Percentiles rank a stretch among this genome's conserved stretches.
Evolutionary conservation across 2,888 invertebrate species (phyloP).

Genomic region (Synanthedon tipuliformis): DNA sequence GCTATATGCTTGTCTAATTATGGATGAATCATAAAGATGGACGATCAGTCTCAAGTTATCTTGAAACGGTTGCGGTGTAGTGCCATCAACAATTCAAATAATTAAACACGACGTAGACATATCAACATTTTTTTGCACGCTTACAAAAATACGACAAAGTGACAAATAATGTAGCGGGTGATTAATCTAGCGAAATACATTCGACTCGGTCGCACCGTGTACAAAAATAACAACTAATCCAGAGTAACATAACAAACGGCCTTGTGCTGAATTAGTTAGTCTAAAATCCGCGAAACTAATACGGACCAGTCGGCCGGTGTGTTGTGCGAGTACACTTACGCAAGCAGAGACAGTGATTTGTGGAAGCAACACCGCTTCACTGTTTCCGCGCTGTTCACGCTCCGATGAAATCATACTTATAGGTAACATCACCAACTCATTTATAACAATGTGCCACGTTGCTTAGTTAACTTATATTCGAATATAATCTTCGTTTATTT

Average conservation of each 20-base stretch:
- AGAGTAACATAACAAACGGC: slow-evolving; percentile 23
- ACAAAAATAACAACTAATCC: slow-evolving; percentile 20
- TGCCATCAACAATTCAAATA: too few relatives aligned
- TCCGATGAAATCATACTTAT: slow-evolving; percentile 4
- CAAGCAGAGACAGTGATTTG: slow-evolving; percentile 7
- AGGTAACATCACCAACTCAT: slow-evolving; percentile 1
- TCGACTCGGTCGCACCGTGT: slow-evolving; percentile 16
- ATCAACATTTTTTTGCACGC: too few relatives aligned
- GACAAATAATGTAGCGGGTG: slow-evolving; percentile 15
- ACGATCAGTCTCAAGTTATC: too few relatives aligned
- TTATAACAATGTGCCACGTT: slow-evolving; percentile 5
- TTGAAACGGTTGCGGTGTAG: too few relatives aligned
- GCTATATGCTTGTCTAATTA: too few relatives aligned
- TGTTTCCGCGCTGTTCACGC: slow-evolving; percentile 6
- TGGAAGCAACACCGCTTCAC: slow-evolving; percentile 3
- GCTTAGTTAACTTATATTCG: not conserved
- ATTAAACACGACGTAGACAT: too few relatives aligned
- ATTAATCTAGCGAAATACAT: slow-evolving; percentile 23
- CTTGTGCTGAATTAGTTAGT: slow-evolving; percentile 34
- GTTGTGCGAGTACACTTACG: slow-evolving; percentile 3
- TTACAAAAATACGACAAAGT: slow-evolving; percentile 3
- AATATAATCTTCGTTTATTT: not conserved
- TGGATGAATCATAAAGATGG: too few relatives aligned
- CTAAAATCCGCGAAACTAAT: slow-evolving; percentile 12
- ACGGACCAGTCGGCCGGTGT: slow-evolving; percentile 2